Conservation (phyloP, 2,113 vertebrate genomes). For the Cygnus atratus region DNA sequence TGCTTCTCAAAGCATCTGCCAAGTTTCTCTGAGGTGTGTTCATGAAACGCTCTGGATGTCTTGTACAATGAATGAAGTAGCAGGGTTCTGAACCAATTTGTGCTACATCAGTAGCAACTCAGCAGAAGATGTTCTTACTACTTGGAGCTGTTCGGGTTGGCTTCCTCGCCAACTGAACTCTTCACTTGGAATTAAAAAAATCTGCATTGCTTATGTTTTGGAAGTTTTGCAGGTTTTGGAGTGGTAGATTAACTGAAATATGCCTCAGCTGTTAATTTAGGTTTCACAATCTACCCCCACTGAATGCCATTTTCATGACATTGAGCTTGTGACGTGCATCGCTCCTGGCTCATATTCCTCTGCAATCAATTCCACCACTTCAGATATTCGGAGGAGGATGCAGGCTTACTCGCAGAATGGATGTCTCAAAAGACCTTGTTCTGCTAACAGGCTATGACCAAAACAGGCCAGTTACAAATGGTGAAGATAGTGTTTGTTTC, state of each 20-base stretch:
- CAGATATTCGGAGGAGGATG: neutral
- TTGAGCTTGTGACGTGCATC: neutral
- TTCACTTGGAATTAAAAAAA: neutral
- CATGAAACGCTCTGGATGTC: neutral
- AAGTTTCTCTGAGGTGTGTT: constrained; percentile 38
- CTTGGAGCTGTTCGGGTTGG: neutral
- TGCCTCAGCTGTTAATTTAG: neutral
- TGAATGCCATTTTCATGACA: neutral
- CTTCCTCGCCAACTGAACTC: neutral
- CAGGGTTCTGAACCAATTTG: constrained; percentile 30
- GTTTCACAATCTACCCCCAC: neutral
- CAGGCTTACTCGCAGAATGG: neutral
- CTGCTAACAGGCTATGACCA: neutral
- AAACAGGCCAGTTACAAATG: neutral
- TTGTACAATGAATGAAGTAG: neutral
- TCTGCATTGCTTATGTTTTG: neutral
- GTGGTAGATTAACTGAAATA: neutral
- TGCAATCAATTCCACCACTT: neutral
- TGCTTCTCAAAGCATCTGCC: constrained; percentile 55
- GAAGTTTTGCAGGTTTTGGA: neutral
- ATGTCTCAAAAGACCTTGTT: neutral
- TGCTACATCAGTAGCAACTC: constrained; percentile 5
- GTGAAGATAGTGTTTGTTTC: neutral
- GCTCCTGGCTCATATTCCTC: neutral
- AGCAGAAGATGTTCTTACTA: neutral